Conservation (phyloP, 64 coral and sea anemone genomes). For the Stichodactyla mertensii region DNA sequence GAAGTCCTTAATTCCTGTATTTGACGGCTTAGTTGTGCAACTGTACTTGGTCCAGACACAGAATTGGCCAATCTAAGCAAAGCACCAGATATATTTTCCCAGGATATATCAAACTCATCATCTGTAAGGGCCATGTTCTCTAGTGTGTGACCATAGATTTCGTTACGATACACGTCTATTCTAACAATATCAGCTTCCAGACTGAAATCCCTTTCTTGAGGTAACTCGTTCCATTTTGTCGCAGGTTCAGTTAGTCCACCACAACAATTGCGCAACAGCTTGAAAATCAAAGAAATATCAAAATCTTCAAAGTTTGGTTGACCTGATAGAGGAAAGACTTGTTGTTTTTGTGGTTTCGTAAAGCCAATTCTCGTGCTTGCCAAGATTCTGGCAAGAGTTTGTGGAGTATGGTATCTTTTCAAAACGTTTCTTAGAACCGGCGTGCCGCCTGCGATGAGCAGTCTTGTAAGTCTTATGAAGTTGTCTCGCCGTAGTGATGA, state of each 20-base stretch:
- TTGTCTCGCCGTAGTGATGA: background rate
- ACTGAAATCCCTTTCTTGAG: background rate
- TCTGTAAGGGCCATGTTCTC: background rate
- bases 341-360: background rate
- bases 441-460: background rate
- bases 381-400: background rate
- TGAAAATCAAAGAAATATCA: slow-evolving; percentile 19
- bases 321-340: background rate
- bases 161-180: slow-evolving; percentile 32
- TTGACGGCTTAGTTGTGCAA: background rate
- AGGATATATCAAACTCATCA: background rate
- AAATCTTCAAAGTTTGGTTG: background rate
- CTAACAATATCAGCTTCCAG: slow-evolving; percentile 26
- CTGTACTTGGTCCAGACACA: background rate
- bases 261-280: slow-evolving; percentile 31
- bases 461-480: background rate
- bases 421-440: background rate
- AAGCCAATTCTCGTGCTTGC: background rate
- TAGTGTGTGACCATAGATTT: background rate
- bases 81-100: background rate
- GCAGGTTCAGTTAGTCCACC: background rate
- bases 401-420: background rate
- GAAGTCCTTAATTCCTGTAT: background rate
- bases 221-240: slow-evolving; percentile 18
- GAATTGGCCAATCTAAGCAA: background rate